These are phyloP conservation scores for Agrochola litura DNA, from an alignment of 2,888 invertebrate species.

Conservation along the genomic window DNA sequence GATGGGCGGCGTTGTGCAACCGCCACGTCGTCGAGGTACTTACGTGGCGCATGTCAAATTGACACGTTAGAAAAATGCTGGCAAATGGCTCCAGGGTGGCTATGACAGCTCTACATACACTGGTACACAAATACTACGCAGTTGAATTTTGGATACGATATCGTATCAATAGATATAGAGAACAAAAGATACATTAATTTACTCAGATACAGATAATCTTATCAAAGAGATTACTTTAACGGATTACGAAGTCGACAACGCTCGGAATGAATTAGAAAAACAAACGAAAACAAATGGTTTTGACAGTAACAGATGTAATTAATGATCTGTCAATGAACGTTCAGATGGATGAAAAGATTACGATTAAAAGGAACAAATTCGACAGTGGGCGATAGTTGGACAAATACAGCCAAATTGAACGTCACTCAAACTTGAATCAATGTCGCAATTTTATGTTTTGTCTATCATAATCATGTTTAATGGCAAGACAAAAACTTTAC, in stretches of 20 bases:
- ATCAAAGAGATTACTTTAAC: slow-evolving; percentile 67
- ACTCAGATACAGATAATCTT: slow-evolving; percentile 66
- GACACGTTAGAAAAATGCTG: slow-evolving; percentile 46
- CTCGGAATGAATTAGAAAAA: slow-evolving; percentile 54
- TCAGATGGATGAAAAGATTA: slow-evolving; percentile 63
- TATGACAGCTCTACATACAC: slow-evolving; percentile 53
- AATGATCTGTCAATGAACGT: slow-evolving; percentile 65
- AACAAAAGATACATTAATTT: slow-evolving; percentile 75
- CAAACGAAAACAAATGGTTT: slow-evolving; percentile 59
- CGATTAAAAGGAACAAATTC: slow-evolving; percentile 67
- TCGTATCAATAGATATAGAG: slow-evolving; percentile 69
- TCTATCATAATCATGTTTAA: slow-evolving; percentile 76
- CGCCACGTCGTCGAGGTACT: slow-evolving; percentile 46
- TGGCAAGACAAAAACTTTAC: slow-evolving; percentile 65
- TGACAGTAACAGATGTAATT: slow-evolving; percentile 65
- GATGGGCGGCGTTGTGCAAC: slow-evolving; percentile 58
- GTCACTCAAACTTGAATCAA: slow-evolving; percentile 77
- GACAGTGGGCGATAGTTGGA: slow-evolving; percentile 73
- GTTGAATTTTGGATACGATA: slow-evolving; percentile 69
- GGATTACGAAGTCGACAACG: slow-evolving; percentile 65
- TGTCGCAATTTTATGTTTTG: slow-evolving; percentile 70
- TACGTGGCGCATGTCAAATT: slow-evolving; percentile 56
- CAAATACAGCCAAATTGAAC: slow-evolving; percentile 72
- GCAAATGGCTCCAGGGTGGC: slow-evolving; percentile 34
- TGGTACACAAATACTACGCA: slow-evolving; percentile 74